Base-by-base conservation (phyloP, 2,797 vertebrate species). In the Clarias laeviceps region DNA sequence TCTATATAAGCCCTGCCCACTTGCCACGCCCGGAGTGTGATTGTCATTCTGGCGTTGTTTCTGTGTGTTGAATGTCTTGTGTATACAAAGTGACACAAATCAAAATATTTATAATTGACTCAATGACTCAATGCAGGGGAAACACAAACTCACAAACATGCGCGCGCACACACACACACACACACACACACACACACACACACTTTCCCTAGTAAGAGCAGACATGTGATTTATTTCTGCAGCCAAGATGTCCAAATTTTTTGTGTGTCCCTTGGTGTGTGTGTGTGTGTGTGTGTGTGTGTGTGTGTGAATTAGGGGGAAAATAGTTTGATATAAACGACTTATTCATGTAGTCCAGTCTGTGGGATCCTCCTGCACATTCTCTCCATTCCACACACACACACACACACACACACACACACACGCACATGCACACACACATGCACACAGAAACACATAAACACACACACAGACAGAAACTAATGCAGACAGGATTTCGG, bases 271-370 rank as follows among this genome's bases (percentile, higher is more conserved):
- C 45, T 14, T 24, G 32, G 29, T 69, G 12, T 89, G 83, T 88
- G 72, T 82, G 85, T 40, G 70, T 87, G 80, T 87, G 84, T 88
- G 59, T 76, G 45, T 91, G 85, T 88, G 45, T 50, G 5, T 50
- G 45, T 50, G 45, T 50, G 45, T 50, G 18, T n/a, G 20, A 22
- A n/a, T 8, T 72, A 61, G 81, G 82, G 65, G 84, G 90, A 61
- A 61, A 50, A 56, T 59, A 37, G 69, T 76, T 73, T 88, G 84
- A 82, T 83, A 87, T 82, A 88, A 88, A 82, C 77, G 83, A 83
- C 79, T 86, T 87, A 84, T 90, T 90, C 86, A 87, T 86, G 82
- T 80, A 12, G 80, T 77, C 82, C 79, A 86, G 82, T 76, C 32
- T 80, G 66, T 40, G 50, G 81, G 68, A 69, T 80, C 70, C 82